Base-by-base conservation (phyloP, 2,797 vertebrate species). In the Periophthalmus magnuspinnatus region DNA sequence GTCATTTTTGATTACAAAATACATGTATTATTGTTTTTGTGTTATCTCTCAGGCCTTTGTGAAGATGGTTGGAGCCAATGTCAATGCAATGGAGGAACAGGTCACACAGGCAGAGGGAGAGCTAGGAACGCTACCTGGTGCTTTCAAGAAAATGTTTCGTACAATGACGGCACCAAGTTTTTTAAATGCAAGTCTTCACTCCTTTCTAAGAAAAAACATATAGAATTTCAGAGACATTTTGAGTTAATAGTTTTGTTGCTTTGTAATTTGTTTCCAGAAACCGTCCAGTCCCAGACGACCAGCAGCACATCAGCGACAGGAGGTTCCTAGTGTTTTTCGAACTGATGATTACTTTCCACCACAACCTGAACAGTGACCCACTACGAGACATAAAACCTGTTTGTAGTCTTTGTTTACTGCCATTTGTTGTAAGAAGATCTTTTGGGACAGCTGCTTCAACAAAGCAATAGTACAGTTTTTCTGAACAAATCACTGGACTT, bases 301-400 rank as follows among this genome's bases (percentile, higher is more conserved):
- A 79, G 78, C 79, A 57, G 91, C 86, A 59, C 77, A 86, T 8
- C 90, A 88, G 6, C 85, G 69, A 14, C 96, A 94, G 74, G 94
- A 96, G 61, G 86, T 95, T 69, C 95, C 96, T 9, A 82, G 81
- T 16, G 94, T 99, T 74, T 99, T 99, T 85, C 94, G 86, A 80
- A 96, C 97, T 34, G 95, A 99, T 34, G 96, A 98, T 81, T 96
- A 94, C 81, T 98, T 99, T 79, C 93, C 94, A 0, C 86, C 93
- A n/a, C 85, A 93, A 69, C 70, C 92, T 62, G 93, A 93, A 67
- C 88, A 89, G 77, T 92, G 89, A 92, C 67, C n/a, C 1, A 0
- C 24, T 1, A 28, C 32, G 58, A 71, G 76, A 21, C 54, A 54
- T 24, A 10, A 76, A 57, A 69, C 77, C 83, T 79, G 72, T 70